Base-by-base conservation (phyloP, 2,797 vertebrate species). In the Pseudotriccus pelzelni region DNA sequence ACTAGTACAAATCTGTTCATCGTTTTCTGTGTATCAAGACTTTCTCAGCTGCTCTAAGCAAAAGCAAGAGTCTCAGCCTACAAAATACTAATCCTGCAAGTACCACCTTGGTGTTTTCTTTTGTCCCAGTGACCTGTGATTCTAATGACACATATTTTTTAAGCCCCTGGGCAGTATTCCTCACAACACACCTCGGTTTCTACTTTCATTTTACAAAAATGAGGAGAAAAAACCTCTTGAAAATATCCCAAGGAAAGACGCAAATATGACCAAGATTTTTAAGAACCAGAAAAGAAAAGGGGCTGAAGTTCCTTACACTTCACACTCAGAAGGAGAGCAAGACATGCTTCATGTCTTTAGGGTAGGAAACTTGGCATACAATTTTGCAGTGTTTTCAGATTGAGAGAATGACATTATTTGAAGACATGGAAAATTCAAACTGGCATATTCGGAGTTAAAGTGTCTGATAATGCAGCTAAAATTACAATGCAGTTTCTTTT, bases 221-320 rank as follows among this genome's bases (percentile, higher is more conserved):
- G 3, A 56, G 6, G 6, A 34, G 22, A 4, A 47, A 73, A 60
- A 63, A 22, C 0, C 0, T 7, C 17, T 47, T 37, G 14, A 76
- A 37, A 50, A 23, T 55, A 77, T 39, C 39, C 14, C 49, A 32
- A 66, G 77, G 44, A 22, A 59, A 79, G 24, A 37, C 66, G 21
- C 4, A 74, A 62, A 39, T 23, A 55, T 59, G 17, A 53, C 10
- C 6, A 41, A 43, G 6, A 9, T 36, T 32, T 46, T 14, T 37
- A 83, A 73, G 30, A 82, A 58, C 1, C 3, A 27, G 9, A 55
- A 58, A 56, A 41, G 6, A 41, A 62, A 52, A 81, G n/a, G 2
- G 3, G 10, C 18, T 69, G 2, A 37, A 69, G 9, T 50, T 53
- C 14, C 10, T 47, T 9, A 32, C 5, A 27, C 4, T 59, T 90